phyloP scores from a whole-genome alignment of 2,113 vertebrate species.

The Cranoglanis bouderius region DNA sequence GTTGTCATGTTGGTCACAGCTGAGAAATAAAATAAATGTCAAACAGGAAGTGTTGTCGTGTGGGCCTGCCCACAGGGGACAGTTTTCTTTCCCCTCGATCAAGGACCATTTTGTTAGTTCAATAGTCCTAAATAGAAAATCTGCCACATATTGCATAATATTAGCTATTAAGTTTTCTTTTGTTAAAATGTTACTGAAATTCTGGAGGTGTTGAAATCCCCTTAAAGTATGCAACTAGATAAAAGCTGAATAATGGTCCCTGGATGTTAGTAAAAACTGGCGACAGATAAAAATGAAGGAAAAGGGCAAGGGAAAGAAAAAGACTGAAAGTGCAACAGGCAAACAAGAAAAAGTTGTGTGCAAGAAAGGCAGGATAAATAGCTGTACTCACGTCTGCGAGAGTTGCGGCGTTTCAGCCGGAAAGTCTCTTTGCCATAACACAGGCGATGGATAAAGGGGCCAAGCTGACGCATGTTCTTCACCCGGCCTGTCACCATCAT shows the following conservation, averaged over 20 bases:
- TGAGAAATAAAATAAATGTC: not conserved
- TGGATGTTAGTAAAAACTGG: not conserved
- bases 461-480: slow-evolving; percentile 85
- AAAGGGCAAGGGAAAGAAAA: not conserved
- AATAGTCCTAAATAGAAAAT: not conserved
- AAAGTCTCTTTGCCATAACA: slow-evolving; percentile 91
- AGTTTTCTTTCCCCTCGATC: not conserved
- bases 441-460: slow-evolving; percentile 88
- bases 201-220: not conserved
- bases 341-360: not conserved
- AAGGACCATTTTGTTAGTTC: not conserved
- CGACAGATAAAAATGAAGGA: not conserved
- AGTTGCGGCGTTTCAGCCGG: slow-evolving; percentile 79
- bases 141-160: not conserved
- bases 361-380: not conserved
- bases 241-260: not conserved
- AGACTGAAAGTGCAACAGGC: not conserved
- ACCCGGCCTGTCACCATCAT: slow-evolving; percentile 87
- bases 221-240: not conserved
- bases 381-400: slow-evolving; percentile 78
- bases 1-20: not conserved
- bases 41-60: not conserved
- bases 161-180: not conserved
- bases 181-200: not conserved
- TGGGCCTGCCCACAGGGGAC: no score